These are phyloP conservation scores for Montipora capitata DNA, from an alignment of 92 coral and sea anemone genomes.

Conservation along the genomic window DNA sequence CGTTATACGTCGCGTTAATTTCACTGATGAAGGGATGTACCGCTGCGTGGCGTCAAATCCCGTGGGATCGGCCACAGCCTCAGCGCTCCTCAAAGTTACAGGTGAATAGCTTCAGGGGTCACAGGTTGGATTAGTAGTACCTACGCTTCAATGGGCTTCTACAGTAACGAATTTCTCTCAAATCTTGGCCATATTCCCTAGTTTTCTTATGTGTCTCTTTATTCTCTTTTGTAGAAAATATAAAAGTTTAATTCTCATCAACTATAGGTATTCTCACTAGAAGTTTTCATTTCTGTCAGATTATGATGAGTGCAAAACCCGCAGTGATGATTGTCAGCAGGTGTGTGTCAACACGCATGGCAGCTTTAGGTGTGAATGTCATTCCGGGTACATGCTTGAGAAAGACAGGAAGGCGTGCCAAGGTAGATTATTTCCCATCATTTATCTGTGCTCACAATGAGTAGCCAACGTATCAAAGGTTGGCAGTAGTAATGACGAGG, in stretches of 20 bases:
- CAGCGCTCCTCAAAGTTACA: conserved; percentile 73
- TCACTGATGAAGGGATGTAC: conserved; percentile 85
- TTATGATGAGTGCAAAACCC: conserved; percentile 77
- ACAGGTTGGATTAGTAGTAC: too few relatives aligned
- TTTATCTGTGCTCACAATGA: too few relatives aligned
- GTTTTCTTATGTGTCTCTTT: too few relatives aligned
- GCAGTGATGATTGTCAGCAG: conserved; percentile 71
- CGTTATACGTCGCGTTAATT: too few relatives aligned
- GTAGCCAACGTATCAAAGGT: too few relatives aligned
- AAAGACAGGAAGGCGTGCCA: conserved; percentile 69
- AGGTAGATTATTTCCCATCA: conserved; percentile 38
- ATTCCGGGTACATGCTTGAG: conserved; percentile 61
- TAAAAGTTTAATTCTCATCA: neutral
- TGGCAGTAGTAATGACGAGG: too few relatives aligned
- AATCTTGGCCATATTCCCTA: too few relatives aligned
- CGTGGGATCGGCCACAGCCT: conserved; percentile 85
- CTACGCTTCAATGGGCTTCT: too few relatives aligned
- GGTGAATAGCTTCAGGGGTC: conserved; percentile 47
- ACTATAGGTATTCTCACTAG: neutral
- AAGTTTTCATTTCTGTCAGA: neutral
- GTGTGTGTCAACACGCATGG: conserved; percentile 85
- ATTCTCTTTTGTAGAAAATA: too few relatives aligned
- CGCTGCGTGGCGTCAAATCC: conserved; percentile 96
- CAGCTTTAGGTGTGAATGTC: conserved; percentile 80
- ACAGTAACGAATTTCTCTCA: too few relatives aligned